Conservation (phyloP, 2,888 invertebrate genomes). For the Drosophila maculinotata region DNA sequence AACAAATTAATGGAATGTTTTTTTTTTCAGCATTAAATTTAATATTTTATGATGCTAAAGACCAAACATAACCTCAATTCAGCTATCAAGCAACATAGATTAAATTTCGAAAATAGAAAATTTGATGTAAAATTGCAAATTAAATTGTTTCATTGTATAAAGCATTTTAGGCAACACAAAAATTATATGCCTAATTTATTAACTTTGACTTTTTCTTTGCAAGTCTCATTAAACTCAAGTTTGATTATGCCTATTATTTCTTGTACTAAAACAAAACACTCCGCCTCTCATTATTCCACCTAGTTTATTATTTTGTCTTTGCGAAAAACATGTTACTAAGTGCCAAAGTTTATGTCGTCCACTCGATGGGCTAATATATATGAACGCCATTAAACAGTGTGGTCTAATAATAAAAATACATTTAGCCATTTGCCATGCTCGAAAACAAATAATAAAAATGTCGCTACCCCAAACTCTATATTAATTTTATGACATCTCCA, state of each 20-base stretch:
- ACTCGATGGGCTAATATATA: conserved; percentile 9
- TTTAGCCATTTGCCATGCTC: conserved; percentile 36
- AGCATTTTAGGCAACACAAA: background rate
- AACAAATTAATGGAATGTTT: background rate
- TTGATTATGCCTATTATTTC: conserved; percentile 19
- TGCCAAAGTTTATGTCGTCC: conserved; percentile 34
- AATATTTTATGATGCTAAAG: conserved; percentile 1
- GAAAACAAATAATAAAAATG: conserved; percentile 47
- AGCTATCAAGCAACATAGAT: background rate
- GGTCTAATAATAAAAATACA: conserved; percentile 48
- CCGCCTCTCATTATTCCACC: background rate
- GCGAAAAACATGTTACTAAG: conserved; percentile 35
- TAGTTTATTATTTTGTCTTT: conserved; percentile 23
- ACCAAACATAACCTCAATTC: conserved; percentile 3
- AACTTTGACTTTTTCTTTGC: conserved; percentile 1
- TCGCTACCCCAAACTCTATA: conserved; percentile 14
- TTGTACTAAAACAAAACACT: conserved; percentile 15
- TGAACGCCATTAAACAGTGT: conserved; percentile 32
- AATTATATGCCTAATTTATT: background rate
- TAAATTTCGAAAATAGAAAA: background rate
- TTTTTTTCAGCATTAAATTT: background rate
- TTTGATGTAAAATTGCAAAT: background rate
- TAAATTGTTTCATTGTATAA: background rate
- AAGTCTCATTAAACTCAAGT: conserved; percentile 9
- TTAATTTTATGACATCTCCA: conserved; percentile 40